Conservation (phyloP, 2,888 invertebrate genomes). For the Campoplex nolae region DNA sequence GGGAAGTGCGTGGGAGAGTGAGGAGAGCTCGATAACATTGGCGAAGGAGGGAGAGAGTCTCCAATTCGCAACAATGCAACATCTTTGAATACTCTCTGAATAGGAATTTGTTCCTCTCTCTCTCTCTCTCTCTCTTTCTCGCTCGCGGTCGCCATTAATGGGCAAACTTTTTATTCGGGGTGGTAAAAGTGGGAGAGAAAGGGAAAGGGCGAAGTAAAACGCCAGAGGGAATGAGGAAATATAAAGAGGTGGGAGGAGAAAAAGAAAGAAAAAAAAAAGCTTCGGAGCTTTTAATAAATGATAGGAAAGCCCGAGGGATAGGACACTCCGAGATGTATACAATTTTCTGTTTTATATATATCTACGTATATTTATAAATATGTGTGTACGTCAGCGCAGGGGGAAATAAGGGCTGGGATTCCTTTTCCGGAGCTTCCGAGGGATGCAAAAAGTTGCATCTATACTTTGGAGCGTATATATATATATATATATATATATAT, state of each 20-base stretch:
- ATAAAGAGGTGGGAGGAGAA: constrained; percentile 24
- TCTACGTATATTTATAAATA: constrained; percentile 30
- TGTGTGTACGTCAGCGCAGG: constrained; percentile 54
- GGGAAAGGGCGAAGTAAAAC: constrained; percentile 35
- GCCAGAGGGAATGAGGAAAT: constrained; percentile 48
- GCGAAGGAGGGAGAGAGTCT: constrained; percentile 60
- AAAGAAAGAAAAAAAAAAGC: constrained; percentile 35
- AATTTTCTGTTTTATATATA: constrained; percentile 47
- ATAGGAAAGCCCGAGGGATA: constrained; percentile 73
- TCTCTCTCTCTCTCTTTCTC: background rate
- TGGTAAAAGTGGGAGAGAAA: constrained; percentile 49
- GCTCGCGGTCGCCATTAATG: constrained; percentile 73
- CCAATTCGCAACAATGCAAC: constrained; percentile 76
- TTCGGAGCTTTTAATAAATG: constrained; percentile 78
- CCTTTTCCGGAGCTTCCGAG: constrained; percentile 51
- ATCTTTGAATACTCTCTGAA: constrained; percentile 76
- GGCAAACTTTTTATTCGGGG: constrained; percentile 78
- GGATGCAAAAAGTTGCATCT: constrained; percentile 9
- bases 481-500: too few species aligned
- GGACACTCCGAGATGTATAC: constrained; percentile 66
- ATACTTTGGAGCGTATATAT: background rate
- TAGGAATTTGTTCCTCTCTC: constrained; percentile 58
- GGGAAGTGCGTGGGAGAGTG: constrained; percentile 14
- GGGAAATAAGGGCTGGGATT: constrained; percentile 59
- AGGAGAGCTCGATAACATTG: constrained; percentile 67